Percentiles rank a stretch among this genome's conserved stretches.
Evolutionary conservation across 2,888 invertebrate genomes (phyloP).

Genomic region (Syritta pipiens): DNA sequence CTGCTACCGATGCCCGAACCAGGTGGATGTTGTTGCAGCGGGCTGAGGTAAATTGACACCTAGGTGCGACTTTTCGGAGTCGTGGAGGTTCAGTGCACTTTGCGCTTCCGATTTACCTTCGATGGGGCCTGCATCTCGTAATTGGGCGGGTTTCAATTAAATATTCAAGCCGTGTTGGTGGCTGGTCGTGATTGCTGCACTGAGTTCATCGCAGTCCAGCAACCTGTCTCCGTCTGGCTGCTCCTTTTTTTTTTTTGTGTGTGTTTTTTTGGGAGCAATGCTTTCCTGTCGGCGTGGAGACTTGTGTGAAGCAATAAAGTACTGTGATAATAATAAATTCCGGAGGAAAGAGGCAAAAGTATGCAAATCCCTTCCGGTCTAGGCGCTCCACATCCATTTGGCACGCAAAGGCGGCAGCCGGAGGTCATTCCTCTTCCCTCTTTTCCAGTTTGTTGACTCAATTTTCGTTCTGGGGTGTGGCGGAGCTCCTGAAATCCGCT

Average conservation of each 20-base stretch:
- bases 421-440: conserved; percentile 36
- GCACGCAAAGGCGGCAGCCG: conserved; percentile 49
- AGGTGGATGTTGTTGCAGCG: background rate
- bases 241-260: background rate
- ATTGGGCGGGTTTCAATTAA: no score
- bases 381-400: conserved; percentile 37
- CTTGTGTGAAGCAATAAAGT: conserved; percentile 54
- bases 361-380: conserved; percentile 57
- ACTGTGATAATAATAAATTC: conserved; percentile 49
- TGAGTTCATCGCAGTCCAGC: no score
- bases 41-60: conserved; percentile 2
- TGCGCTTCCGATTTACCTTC: no score
- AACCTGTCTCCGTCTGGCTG: background rate
- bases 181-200: no score
- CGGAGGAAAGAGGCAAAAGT: no score
- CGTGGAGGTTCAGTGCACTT: no score
- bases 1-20: conserved; percentile 32
- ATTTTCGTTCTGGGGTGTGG: conserved; percentile 43
- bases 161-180: no score
- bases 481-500: conserved; percentile 9
- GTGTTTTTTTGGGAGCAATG: background rate
- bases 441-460: conserved; percentile 36
- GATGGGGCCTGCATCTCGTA: no score
- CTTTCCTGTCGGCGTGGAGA: background rate
- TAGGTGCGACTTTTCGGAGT: conserved; percentile 18